Evolutionary conservation across 2,113 vertebrate species (phyloP), one percentile per base, ranked within the genome.

Genomic region (Pangasianodon hypophthalmus): DNA sequence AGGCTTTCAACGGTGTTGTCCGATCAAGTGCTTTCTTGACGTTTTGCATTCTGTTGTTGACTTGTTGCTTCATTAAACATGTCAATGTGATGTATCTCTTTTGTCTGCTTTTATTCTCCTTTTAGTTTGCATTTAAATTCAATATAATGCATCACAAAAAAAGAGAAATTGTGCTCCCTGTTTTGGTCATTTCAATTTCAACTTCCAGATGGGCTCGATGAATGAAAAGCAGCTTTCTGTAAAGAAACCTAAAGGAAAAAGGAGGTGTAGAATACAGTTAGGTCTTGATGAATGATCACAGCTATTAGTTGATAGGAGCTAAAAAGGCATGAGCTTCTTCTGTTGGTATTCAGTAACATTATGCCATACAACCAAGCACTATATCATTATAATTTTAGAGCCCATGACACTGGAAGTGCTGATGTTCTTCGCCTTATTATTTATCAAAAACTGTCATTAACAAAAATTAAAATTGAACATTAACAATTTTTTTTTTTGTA

Each of bases 61-160:
- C 75, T 84, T n/a, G 58, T 71, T 86, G 88, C 75, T 62, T 82
- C 84, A 81, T 56, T 86, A 90, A 90, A 90, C 37, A 32, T 1
- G 6, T 77, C 29, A 69, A 52, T 1, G 11, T 41, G 10, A 60
- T 21, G 11, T 13, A 6, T 69, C 46, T 32, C 2, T 21, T 60
- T 29, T 46, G 52, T 81, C 7, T 64, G 13, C 7, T 64, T n/a
- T 87, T 18, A 24, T 71, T 21, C 3, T 13, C 2, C 13, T 71
- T 29, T 44, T 67, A 24, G 26, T 64, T 37, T 56, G 69, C 8
- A 73, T 64, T 71, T 46, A 29, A 85, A 0, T 29, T 21, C 50
- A 56, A 10, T 54, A 32, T 18, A 16, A 50, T 3, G 46, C 26
- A 14, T 48, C 24, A 14, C 41, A 26, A 19, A 2, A 77, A 79